Evolutionary conservation across 2,888 invertebrate species (phyloP), one percentile per base, ranked within the genome.

Genomic region (Leptopilina drosophilae): DNA sequence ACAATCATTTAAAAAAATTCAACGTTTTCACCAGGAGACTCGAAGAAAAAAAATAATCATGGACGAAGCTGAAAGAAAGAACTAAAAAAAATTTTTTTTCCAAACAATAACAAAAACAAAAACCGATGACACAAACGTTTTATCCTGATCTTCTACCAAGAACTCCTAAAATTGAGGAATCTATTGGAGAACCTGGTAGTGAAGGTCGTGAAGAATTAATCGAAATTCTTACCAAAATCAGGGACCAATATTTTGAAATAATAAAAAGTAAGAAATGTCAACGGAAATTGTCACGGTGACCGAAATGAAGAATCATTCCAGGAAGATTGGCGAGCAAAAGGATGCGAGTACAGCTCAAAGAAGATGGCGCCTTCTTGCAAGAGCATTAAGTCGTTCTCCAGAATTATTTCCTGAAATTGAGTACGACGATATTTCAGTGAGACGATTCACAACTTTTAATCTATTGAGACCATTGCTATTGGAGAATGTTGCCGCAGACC

Each of bases 321-420:
- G 76, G 42, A 80, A 82, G 76, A 78, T 76, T 69, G 82, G 81
- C 64, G 82, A 46, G n/a, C 65, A 67, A 7, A 80, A 85, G 59
- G 86, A 85, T 64, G 85, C 83, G n/a, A 90, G 77, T 78, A 87
- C 84, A 83, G 95, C 95, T 33, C 93, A 95, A 82, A 93, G 94
- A 88, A 93, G 95, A 86, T 95, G 95, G 95, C 94, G 94, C 82
- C 94, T 95, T 73, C 92, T 95, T 86, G 95, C 95, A 78, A 94
- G 94, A 85, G 95, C 95, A 66, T 90, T 95, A 83, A 89, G 87
- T 40, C 87, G 85, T 1, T 82, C 86, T 7, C 82, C 85, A 20
- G 84, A 85, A 5, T 79, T 84, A 33, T 69, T 79, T 20, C 77
- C 78, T n/a, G 69, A 81, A 69, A 82, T 81, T 26, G 86, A 86